Conservation (phyloP, 2,113 vertebrate species). For the Ammospiza nelsoni region DNA sequence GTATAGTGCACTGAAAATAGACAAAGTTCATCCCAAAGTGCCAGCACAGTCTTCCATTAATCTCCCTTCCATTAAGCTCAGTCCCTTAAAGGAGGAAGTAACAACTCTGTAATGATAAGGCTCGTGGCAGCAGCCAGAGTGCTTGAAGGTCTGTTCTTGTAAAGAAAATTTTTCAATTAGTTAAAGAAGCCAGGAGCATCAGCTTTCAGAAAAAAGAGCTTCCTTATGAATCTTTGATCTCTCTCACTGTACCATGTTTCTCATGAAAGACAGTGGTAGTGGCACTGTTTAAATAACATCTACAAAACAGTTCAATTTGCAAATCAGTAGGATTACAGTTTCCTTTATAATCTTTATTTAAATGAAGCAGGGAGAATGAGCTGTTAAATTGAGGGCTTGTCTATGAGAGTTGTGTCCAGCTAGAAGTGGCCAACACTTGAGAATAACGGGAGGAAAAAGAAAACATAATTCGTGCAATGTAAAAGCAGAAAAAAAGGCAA, state of each 20-base stretch:
- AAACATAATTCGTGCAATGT: neutral
- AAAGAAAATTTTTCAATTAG: constrained; percentile 79
- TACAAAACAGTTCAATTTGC: constrained; percentile 73
- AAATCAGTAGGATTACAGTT: constrained; percentile 66
- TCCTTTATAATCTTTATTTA: constrained; percentile 55
- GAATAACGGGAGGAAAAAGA: neutral
- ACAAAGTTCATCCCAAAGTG: constrained; percentile 55
- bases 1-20: constrained; percentile 22
- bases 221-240: constrained; percentile 75
- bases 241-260: constrained; percentile 67
- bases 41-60: constrained; percentile 63
- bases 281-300: constrained; percentile 63
- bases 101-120: constrained; percentile 70
- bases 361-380: constrained; percentile 58
- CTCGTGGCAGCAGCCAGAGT: constrained; percentile 64
- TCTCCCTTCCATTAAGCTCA: constrained; percentile 36
- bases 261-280: constrained; percentile 55
- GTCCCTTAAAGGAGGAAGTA: constrained; percentile 72
- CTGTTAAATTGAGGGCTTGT: constrained; percentile 56
- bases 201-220: constrained; percentile 68
- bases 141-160: constrained; percentile 77
- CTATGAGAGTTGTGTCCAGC: constrained; percentile 17
- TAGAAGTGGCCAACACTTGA: constrained; percentile 53
- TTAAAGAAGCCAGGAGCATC: constrained; percentile 75
- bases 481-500: neutral